These are phyloP conservation scores for Damaliscus lunatus DNA, from an alignment of 2,113 vertebrate species.

Conservation along the genomic window DNA sequence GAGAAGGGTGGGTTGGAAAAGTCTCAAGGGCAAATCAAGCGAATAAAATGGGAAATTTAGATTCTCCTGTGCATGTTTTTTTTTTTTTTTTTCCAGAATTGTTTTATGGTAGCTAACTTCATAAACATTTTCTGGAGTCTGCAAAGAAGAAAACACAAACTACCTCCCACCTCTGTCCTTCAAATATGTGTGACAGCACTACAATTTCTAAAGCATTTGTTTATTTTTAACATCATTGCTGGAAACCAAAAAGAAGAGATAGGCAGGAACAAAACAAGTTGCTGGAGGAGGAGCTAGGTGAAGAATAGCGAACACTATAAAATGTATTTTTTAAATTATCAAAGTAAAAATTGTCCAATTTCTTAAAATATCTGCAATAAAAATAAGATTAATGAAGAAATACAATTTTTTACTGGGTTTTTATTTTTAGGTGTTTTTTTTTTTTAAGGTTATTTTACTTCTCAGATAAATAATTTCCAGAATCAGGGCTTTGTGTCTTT, in stretches of 20 bases:
- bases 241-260: background rate
- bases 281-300: background rate
- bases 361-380: constrained; percentile 26
- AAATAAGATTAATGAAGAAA: background rate
- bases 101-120: constrained; percentile 1
- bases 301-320: background rate
- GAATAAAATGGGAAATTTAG: background rate
- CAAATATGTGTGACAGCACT: constrained; percentile 1
- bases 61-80: background rate
- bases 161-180: background rate
- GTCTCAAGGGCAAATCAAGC: background rate
- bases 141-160: background rate
- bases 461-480: background rate
- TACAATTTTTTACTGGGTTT: background rate
- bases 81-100: background rate
- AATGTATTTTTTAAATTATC: background rate
- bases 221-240: constrained; percentile 17
- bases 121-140: background rate
- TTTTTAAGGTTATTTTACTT: background rate
- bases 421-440: background rate
- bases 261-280: background rate
- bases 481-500: background rate
- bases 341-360: background rate
- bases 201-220: constrained; percentile 15
- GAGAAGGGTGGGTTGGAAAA: background rate